These are phyloP conservation scores for Adineta ricciae DNA, from an alignment of 2,888 invertebrate genomes.

Conservation along the genomic window DNA sequence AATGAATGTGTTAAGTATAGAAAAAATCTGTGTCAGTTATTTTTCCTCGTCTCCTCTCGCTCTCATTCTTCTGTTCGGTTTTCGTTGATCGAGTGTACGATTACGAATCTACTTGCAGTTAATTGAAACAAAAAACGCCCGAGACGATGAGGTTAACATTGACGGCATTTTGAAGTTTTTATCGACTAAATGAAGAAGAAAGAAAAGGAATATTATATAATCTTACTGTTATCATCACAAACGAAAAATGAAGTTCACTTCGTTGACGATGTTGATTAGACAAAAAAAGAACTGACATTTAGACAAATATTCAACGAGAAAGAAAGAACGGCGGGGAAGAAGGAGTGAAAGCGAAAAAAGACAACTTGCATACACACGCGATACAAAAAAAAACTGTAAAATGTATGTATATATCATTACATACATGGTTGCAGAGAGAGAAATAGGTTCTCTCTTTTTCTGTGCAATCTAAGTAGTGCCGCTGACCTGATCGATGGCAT, in stretches of 20 bases:
- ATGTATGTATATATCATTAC: not conserved
- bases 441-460: not conserved
- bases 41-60: not conserved
- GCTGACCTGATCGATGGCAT: not conserved
- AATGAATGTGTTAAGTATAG: not conserved
- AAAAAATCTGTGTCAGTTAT: not conserved
- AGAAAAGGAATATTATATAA: not conserved
- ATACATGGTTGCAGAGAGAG: not conserved
- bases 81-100: not conserved
- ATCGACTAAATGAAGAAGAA: not conserved
- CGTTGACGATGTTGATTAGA: not conserved
- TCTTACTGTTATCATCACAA: not conserved
- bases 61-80: not conserved
- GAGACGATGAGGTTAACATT: not conserved
- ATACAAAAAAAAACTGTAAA: not conserved
- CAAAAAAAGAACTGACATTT: conserved; percentile 3
- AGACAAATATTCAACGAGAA: not conserved
- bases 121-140: not conserved
- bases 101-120: not conserved
- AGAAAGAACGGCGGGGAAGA: too few relatives aligned
- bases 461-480: not conserved
- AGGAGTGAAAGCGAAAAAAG: too few relatives aligned
- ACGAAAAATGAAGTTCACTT: not conserved
- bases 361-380: not conserved
- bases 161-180: not conserved